These are phyloP conservation scores for Allophyes oxyacanthae DNA, from an alignment of 2,888 invertebrate genomes.

Conservation along the genomic window DNA sequence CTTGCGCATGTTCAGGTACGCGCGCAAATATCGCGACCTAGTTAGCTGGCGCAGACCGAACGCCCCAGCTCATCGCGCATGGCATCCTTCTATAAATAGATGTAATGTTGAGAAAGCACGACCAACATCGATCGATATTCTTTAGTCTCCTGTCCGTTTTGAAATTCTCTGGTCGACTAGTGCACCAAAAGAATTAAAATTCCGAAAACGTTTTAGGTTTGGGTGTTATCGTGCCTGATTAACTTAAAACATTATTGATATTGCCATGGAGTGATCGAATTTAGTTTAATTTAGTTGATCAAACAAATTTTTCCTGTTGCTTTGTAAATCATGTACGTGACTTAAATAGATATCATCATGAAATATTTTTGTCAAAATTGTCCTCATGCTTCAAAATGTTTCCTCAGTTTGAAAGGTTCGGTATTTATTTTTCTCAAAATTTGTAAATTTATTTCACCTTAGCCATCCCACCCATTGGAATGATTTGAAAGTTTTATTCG, in stretches of 20 bases:
- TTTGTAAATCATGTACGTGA: conserved; percentile 3
- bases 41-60: conserved; percentile 69
- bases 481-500: conserved; percentile 32
- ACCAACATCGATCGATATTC: conserved; percentile 52
- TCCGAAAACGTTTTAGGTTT: conserved; percentile 4
- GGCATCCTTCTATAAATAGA: conserved; percentile 79
- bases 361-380: conserved; percentile 2
- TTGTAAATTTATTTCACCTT: no score
- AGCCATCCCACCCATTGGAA: conserved; percentile 20
- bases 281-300: neutral
- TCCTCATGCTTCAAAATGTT: conserved; percentile 2
- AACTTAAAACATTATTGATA: conserved; percentile 3
- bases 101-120: conserved; percentile 77
- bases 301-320: conserved; percentile 15
- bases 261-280: neutral
- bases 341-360: neutral
- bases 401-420: neutral
- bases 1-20: conserved; percentile 65
- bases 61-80: conserved; percentile 71
- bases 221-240: neutral
- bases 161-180: conserved; percentile 1
- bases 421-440: no score
- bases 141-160: conserved; percentile 39
- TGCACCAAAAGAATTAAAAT: neutral
- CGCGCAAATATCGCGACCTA: conserved; percentile 83